Percentiles rank a stretch among this genome's conserved stretches.
phyloP scores from a whole-genome alignment of 2,797 vertebrate genomes.

The Scarus forsteni region DNA sequence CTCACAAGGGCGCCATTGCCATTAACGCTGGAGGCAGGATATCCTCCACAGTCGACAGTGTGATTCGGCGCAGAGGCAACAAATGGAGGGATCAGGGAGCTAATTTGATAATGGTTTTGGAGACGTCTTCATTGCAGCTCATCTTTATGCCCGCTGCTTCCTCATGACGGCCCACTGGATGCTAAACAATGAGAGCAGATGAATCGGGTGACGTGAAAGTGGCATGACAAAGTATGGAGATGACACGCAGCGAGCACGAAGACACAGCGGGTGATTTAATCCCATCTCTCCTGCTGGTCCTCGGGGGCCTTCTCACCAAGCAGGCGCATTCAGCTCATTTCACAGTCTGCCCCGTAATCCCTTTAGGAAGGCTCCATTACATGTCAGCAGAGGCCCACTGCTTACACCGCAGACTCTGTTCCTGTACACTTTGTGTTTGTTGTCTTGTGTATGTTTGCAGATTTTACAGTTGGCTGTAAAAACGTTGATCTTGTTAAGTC shows the following conservation, averaged over 20 bases:
- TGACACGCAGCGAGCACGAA: constrained; percentile 29
- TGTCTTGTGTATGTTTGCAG: constrained; percentile 1
- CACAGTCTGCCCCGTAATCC: constrained; percentile 78
- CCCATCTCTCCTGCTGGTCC: constrained; percentile 61
- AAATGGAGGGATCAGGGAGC: constrained; percentile 2
- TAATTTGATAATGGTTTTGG: constrained; percentile 20
- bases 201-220: constrained; percentile 43
- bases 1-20: constrained; percentile 4
- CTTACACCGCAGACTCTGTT: constrained; percentile 38
- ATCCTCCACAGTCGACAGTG: constrained; percentile 15
- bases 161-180: constrained; percentile 19
- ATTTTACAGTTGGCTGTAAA: constrained; percentile 17
- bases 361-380: constrained; percentile 78
- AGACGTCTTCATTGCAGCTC: constrained; percentile 16
- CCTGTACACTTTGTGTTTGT: constrained; percentile 7
- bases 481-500: constrained; percentile 48
- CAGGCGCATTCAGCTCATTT: constrained; percentile 74
- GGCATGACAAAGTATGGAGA: constrained; percentile 41
- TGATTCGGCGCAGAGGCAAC: neutral
- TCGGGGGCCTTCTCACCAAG: constrained; percentile 61
- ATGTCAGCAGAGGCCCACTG: constrained; percentile 66
- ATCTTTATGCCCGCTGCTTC: constrained; percentile 28
- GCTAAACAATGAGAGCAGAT: constrained; percentile 31
- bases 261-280: constrained; percentile 59
- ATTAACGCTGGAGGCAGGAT: neutral